These are phyloP conservation scores for Hermatobates lingyangjiaoensis DNA, from an alignment of 1,140 invertebrate genomes.

Conservation along the genomic window DNA sequence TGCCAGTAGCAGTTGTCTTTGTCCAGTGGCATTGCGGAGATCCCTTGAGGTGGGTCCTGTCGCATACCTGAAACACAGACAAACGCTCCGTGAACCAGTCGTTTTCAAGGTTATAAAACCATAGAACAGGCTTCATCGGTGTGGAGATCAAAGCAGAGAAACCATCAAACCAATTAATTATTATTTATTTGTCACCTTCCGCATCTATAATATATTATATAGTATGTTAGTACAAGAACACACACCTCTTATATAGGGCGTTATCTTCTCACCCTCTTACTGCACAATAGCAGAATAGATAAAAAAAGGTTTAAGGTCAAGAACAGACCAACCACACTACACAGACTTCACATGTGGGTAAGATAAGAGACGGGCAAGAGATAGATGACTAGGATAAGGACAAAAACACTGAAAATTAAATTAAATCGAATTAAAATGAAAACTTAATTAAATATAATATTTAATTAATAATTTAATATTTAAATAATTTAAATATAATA, in stretches of 20 bases:
- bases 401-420: too few relatives aligned
- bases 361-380: too few relatives aligned
- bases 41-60: slow-evolving; percentile 75
- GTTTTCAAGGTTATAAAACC: not conserved
- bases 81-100: slow-evolving; percentile 1
- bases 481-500: too few relatives aligned
- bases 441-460: too few relatives aligned
- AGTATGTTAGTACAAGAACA: not conserved
- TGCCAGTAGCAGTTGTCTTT: slow-evolving; percentile 72
- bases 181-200: not conserved
- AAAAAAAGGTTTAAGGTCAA: too few relatives aligned
- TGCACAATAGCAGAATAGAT: too few relatives aligned
- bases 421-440: too few relatives aligned
- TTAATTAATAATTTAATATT: too few relatives aligned
- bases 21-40: slow-evolving; percentile 71
- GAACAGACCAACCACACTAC: too few relatives aligned
- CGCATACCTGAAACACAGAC: slow-evolving; percentile 30
- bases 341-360: too few relatives aligned
- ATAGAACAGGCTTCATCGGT: not conserved
- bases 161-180: not conserved
- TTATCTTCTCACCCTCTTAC: too few relatives aligned
- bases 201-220: not conserved
- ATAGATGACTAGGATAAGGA: too few relatives aligned
- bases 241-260: not conserved
- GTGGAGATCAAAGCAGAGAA: not conserved